A percentile compares a stretch with the other conserved stretches of the same genome.
Evolutionary conservation across 2,888 invertebrate species (phyloP).

Genomic region (Apodemia mormo): DNA sequence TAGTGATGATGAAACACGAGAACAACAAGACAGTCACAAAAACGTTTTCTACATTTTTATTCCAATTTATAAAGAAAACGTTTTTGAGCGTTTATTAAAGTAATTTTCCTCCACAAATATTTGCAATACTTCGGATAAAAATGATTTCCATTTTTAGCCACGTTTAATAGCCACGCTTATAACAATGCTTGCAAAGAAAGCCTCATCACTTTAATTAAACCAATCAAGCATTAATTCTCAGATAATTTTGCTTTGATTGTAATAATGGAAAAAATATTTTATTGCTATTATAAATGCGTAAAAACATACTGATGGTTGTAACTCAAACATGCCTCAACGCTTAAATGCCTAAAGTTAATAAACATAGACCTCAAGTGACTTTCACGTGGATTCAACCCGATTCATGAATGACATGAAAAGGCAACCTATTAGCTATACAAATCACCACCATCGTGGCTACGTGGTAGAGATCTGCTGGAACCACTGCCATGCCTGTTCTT

Average conservation of each 20-base stretch:
- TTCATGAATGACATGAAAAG: no score
- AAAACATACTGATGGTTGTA: no score
- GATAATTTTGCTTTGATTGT: background rate
- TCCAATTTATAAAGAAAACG: background rate
- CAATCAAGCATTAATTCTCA: background rate
- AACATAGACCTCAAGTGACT: no score
- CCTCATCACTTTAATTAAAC: background rate
- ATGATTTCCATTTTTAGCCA: background rate
- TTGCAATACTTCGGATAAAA: background rate
- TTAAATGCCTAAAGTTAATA: no score
- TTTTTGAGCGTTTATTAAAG: background rate
- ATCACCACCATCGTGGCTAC: no score
- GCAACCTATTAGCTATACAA: no score
- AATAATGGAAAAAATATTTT: background rate
- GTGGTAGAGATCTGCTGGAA: no score
- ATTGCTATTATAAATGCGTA: no score
- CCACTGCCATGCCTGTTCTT: no score
- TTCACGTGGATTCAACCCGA: no score
- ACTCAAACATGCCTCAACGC: no score
- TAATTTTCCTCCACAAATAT: background rate
- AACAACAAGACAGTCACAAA: background rate
- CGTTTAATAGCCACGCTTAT: background rate
- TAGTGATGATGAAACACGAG: background rate
- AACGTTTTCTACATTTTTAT: no score
- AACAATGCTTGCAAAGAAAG: background rate